These are phyloP conservation scores for Papilio polyxenes DNA, from an alignment of 1,140 invertebrate species.

Conservation along the genomic window DNA sequence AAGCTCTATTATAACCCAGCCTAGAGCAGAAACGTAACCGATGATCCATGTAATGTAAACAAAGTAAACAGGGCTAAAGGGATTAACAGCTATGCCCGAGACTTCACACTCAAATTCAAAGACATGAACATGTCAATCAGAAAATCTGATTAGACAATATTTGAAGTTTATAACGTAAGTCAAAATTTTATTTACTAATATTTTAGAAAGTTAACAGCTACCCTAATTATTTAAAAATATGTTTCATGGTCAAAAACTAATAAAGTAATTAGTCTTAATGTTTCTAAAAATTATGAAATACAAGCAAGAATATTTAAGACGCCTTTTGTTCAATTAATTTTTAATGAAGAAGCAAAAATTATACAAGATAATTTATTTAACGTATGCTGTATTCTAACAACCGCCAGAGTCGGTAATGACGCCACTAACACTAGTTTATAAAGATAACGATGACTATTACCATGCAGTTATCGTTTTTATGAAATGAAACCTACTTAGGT, in stretches of 20 bases:
- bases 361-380: neutral
- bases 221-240: too few species aligned
- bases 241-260: too few species aligned
- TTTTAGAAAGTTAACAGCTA: neutral
- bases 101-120: neutral
- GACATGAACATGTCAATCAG: neutral
- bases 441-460: conserved; percentile 11
- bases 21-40: neutral
- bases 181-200: neutral
- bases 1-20: neutral
- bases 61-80: neutral
- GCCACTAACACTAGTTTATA: conserved; percentile 1
- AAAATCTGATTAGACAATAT: neutral
- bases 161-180: neutral
- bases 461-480: conserved; percentile 17
- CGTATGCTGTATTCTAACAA: neutral
- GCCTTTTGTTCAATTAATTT: neutral
- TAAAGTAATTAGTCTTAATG: neutral
- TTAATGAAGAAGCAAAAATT: neutral
- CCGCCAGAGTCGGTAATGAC: neutral
- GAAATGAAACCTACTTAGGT: neutral
- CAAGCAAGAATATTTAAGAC: neutral
- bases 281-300: neutral
- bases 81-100: neutral
- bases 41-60: conserved; percentile 7